These are phyloP conservation scores for Trichacis sp. DNA, from an alignment of 2,888 invertebrate species.

Conservation along the genomic window DNA sequence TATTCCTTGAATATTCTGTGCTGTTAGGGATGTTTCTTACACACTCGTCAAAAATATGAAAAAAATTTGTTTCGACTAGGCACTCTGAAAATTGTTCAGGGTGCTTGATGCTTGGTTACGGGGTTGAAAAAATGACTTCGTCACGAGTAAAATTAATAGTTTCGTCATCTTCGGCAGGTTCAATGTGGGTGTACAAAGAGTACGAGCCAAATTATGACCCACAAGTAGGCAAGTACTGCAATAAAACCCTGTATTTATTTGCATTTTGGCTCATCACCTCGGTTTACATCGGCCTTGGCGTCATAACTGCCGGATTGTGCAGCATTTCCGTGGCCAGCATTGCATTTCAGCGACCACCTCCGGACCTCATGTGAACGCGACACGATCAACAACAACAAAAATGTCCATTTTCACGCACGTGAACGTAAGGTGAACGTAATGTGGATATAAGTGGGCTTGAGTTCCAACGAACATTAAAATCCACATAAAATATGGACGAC, in stretches of 20 bases:
- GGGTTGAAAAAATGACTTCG: too few species aligned
- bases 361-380: slow-evolving; percentile 50
- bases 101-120: too few species aligned
- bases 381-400: too few species aligned
- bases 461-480: too few species aligned
- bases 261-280: slow-evolving; percentile 79
- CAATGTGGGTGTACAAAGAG: slow-evolving; percentile 78
- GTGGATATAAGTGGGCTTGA: too few species aligned
- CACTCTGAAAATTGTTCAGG: too few species aligned
- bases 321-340: slow-evolving; percentile 72
- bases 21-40: too few species aligned
- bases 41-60: too few species aligned
- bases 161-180: slow-evolving; percentile 70
- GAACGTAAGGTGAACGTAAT: neutral
- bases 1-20: too few species aligned
- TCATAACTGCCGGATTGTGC: slow-evolving; percentile 72
- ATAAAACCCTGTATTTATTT: slow-evolving; percentile 76
- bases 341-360: slow-evolving; percentile 61
- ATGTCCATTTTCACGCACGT: neutral
- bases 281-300: slow-evolving; percentile 73
- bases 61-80: too few species aligned
- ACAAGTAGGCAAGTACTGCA: slow-evolving; percentile 72
- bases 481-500: too few species aligned
- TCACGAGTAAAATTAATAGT: too few species aligned
- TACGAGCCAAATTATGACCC: slow-evolving; percentile 74